A percentile compares a stretch with the other conserved stretches of the same genome.
phyloP scores from a whole-genome alignment of 2,888 invertebrate species.

The Platerodrilus igneus region DNA sequence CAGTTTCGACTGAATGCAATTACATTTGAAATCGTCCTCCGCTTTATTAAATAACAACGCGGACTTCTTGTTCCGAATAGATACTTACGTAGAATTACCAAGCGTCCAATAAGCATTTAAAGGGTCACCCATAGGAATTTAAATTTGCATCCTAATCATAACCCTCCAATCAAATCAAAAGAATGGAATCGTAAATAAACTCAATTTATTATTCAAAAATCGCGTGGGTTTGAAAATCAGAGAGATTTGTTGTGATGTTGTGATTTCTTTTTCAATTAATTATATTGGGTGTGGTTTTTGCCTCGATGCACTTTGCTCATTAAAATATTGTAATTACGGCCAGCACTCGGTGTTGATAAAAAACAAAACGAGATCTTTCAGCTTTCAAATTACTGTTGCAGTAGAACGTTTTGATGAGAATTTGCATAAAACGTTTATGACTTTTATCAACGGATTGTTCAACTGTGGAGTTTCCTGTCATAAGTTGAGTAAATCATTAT shows the following conservation, averaged over 20 bases:
- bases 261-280: not conserved
- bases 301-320: conserved; percentile 47
- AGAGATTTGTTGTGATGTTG: not conserved
- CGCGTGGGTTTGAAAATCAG: not conserved
- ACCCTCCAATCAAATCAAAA: conserved; percentile 24
- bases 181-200: conserved; percentile 34
- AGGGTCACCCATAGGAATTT: conserved; percentile 20
- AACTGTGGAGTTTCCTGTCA: conserved; percentile 33
- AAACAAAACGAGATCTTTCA: conserved; percentile 32
- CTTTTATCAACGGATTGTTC: conserved; percentile 23
- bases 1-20: too few species aligned
- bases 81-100: conserved; percentile 38
- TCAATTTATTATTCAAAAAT: conserved; percentile 33
- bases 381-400: conserved; percentile 35
- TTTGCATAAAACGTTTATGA: conserved; percentile 10
- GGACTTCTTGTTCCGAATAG: conserved; percentile 14
- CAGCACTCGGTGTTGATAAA: conserved; percentile 32
- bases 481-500: conserved; percentile 30
- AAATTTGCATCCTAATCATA: conserved; percentile 21
- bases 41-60: conserved; percentile 5
- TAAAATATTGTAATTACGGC: conserved; percentile 46
- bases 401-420: conserved; percentile 22
- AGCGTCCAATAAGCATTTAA: conserved; percentile 38
- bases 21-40: conserved; percentile 17
- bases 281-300: conserved; percentile 23